These are phyloP conservation scores for Polia nebulosa DNA, from an alignment of 2,888 invertebrate species.

Conservation along the genomic window DNA sequence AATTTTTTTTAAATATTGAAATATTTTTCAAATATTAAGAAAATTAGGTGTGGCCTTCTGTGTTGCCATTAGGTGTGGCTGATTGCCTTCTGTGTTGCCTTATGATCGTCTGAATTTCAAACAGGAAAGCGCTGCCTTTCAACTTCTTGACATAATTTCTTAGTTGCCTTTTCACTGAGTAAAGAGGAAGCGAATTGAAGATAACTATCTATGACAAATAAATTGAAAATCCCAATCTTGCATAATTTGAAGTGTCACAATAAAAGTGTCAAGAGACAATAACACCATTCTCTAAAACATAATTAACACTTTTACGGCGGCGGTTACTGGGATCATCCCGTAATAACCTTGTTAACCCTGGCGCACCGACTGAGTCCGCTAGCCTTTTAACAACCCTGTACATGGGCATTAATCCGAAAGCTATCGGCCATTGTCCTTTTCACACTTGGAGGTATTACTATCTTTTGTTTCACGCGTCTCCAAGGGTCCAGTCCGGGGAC, in stretches of 20 bases:
- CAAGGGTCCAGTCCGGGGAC: conserved; percentile 86
- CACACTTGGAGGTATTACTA: conserved; percentile 73
- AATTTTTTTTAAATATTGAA: too few relatives aligned
- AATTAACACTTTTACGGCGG: conserved; percentile 90
- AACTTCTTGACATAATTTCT: neutral
- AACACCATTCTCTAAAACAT: conserved; percentile 86
- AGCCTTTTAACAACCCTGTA: conserved; percentile 90
- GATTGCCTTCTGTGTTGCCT: too few relatives aligned
- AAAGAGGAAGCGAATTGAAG: neutral
- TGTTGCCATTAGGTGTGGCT: too few relatives aligned
- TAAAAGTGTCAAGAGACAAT: conserved; percentile 78
- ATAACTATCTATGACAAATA: conserved; percentile 7
- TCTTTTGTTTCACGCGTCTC: conserved; percentile 85
- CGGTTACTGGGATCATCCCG: conserved; percentile 89
- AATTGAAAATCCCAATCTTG: conserved; percentile 20
- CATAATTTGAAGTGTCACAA: conserved; percentile 68
- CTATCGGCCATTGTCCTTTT: conserved; percentile 88
- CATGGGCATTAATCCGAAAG: conserved; percentile 91
- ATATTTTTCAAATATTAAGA: too few relatives aligned
- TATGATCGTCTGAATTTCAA: neutral
- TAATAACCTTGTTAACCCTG: conserved; percentile 91
- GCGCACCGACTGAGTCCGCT: conserved; percentile 87
- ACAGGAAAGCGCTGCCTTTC: neutral
- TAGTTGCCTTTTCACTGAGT: neutral
- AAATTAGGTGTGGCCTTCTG: too few relatives aligned